Evolutionary conservation across 2,797 vertebrate genomes (phyloP).

Genomic region (Anableps anableps): DNA sequence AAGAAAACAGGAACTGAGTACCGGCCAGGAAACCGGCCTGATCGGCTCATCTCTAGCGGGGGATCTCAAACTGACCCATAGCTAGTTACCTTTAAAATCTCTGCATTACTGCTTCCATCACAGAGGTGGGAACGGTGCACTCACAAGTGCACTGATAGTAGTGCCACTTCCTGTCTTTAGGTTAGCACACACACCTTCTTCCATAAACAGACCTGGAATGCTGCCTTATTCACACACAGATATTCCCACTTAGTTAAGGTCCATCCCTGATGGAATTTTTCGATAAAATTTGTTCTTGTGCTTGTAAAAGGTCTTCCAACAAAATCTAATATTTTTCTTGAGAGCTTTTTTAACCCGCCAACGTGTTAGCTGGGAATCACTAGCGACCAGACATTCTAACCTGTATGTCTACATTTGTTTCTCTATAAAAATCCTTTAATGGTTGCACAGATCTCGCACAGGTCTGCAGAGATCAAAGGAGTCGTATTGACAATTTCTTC

Average conservation of each 20-base stretch:
- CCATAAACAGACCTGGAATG: not conserved
- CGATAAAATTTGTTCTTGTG: not conserved
- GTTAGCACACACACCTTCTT: not conserved
- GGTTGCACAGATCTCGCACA: not conserved
- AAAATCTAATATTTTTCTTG: not conserved
- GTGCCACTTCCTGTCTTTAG: not conserved
- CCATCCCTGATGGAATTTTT: not conserved
- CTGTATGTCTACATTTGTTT: not conserved
- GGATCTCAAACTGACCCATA: not conserved
- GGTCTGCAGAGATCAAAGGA: slow-evolving; percentile 4
- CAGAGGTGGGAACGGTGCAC: not conserved
- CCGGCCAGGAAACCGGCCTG: not conserved
- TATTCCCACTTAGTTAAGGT: not conserved
- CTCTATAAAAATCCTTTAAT: not conserved
- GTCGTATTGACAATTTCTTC: not conserved
- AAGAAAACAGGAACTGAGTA: not conserved
- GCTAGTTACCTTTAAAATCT: not conserved
- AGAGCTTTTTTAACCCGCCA: not conserved
- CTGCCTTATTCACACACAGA: not conserved
- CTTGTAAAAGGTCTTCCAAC: not conserved
- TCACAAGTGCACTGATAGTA: not conserved
- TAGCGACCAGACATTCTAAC: not conserved
- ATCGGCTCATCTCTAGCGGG: not conserved
- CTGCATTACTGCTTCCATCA: not conserved
- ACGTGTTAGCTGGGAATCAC: not conserved